Evolutionary conservation across 2,888 invertebrate species (phyloP).

Genomic region (Oxytorus armatus): DNA sequence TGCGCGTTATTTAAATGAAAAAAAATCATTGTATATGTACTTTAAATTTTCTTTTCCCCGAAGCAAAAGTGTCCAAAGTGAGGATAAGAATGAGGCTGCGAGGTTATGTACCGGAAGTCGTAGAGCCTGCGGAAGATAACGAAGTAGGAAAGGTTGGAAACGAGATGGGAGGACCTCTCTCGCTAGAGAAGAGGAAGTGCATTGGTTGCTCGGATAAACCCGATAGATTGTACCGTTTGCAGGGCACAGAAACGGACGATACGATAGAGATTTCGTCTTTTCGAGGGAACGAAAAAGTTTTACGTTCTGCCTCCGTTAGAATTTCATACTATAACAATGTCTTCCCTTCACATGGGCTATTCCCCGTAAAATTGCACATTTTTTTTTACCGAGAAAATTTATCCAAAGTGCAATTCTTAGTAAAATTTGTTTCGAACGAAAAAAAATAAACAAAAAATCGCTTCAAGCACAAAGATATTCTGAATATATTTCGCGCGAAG

Average conservation of each 20-base stretch:
- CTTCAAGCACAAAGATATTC: no score
- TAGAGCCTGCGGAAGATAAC: conserved; percentile 3
- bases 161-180: not conserved
- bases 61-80: not conserved
- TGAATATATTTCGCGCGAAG: no score
- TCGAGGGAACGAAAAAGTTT: conserved; percentile 1
- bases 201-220: conserved; percentile 19
- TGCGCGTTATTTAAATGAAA: no score
- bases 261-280: not conserved
- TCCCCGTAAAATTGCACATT: not conserved
- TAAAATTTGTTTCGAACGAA: no score
- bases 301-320: not conserved
- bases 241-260: not conserved
- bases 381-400: no score
- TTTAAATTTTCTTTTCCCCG: no score
- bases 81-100: conserved; percentile 3
- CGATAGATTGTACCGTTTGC: conserved; percentile 9
- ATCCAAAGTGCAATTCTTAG: no score
- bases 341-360: not conserved
- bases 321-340: not conserved
- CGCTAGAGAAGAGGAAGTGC: conserved; percentile 48
- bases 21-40: not conserved
- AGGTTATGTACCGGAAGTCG: conserved; percentile 16
- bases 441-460: no score
- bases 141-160: not conserved